Evolutionary conservation across 1,140 invertebrate species (phyloP), one percentile per base, ranked within the genome.

Genomic region (Diabrotica virgifera): DNA sequence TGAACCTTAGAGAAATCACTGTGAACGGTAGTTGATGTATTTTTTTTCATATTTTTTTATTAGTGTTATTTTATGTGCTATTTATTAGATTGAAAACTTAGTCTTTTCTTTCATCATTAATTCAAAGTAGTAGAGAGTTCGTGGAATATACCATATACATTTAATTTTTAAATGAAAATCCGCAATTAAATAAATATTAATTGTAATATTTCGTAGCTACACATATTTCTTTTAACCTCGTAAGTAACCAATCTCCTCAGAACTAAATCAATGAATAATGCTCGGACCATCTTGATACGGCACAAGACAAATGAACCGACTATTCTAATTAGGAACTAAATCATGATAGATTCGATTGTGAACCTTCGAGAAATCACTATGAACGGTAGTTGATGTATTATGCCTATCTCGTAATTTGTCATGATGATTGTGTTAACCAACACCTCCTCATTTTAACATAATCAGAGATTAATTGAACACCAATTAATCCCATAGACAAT

Each of bases 261-360:
- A 46, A 46, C n/a, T 46, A 46, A 10, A 10, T 46, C 40, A 46
- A 8, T 46, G 40, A 46, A 46, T 46, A 46, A 46, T 8, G 3
- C n/a, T 46, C 40, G n/a, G 40, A 46, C 40, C n/a, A 46, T 46
- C 40, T 46, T 46, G 40, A 46, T 46, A n/a, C 2, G 8, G 40
- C 24, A 24, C 24, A n/a, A 46, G 40, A 46, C 40, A 46, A 46
- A 46, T 46, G 40, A 46, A 46, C 40, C n/a, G 40, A 46, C 40
- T 46, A 46, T 46, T 46, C 40, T 46, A 46, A 46, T 46, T 46
- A 46, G 40, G 40, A 46, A 46, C 40, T 46, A 46, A 46, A 46
- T 46, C 40, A 46, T 6, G n/a, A 46, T 46, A n/a, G 40, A 46
- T 46, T 46, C 8, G 8, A n/a, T 10, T 46, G 40, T 46, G n/a